Evolutionary conservation across 2,888 invertebrate genomes (phyloP).

Genomic region (Allacma fusca): DNA sequence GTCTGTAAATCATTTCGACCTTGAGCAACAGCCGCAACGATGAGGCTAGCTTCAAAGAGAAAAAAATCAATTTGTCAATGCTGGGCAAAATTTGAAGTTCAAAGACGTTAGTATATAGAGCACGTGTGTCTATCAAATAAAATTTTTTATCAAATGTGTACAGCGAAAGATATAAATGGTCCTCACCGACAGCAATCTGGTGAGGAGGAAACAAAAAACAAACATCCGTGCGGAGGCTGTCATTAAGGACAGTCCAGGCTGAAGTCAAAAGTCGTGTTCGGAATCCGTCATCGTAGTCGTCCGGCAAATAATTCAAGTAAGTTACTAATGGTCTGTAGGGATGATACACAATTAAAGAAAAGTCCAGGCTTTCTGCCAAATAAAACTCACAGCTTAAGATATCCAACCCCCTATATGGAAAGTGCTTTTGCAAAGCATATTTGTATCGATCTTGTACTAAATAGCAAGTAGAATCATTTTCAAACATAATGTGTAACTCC

Average conservation of each 20-base stretch:
- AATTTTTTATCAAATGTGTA: too few species aligned
- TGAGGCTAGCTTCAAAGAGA: neutral
- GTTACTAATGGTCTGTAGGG: neutral
- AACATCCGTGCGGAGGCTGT: neutral
- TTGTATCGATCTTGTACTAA: neutral
- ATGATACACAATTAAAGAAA: conserved; percentile 1
- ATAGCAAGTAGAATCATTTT: neutral
- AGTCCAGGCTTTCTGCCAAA: conserved; percentile 7
- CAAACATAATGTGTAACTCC: too few species aligned
- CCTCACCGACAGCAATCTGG: conserved; percentile 15
- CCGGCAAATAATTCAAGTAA: neutral
- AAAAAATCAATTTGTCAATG: neutral
- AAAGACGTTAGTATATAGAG: too few species aligned
- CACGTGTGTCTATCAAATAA: too few species aligned
- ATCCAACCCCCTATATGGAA: neutral
- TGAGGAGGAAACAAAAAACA: conserved; percentile 6
- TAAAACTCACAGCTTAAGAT: conserved; percentile 13
- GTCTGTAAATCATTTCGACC: neutral
- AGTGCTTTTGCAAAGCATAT: neutral
- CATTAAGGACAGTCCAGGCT: neutral
- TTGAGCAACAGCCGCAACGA: neutral
- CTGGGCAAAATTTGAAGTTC: too few species aligned
- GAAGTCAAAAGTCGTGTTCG: neutral
- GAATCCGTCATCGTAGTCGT: neutral
- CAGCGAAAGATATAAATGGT: too few species aligned